A percentile compares a stretch with the other conserved stretches of the same genome.
Evolutionary conservation across 92 coral and sea anemone species (phyloP).

Genomic region (Heliopora coerulea): DNA sequence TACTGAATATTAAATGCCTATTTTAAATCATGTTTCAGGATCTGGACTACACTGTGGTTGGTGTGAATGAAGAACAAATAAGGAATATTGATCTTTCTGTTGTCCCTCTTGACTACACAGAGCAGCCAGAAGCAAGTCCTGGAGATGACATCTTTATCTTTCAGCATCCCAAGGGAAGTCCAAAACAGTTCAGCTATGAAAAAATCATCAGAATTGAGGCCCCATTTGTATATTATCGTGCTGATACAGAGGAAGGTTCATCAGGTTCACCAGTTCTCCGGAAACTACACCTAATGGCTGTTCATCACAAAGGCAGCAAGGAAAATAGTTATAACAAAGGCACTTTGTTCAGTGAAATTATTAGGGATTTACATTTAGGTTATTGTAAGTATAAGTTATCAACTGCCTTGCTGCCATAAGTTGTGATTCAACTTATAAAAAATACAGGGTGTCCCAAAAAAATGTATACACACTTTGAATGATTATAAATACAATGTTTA

Average conservation of each 20-base stretch:
- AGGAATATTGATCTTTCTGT: slow-evolving; percentile 49
- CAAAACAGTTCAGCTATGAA: slow-evolving; percentile 75
- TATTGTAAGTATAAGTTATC: slow-evolving; percentile 53
- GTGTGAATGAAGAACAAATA: slow-evolving; percentile 61
- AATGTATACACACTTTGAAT: no score
- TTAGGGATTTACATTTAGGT: slow-evolving; percentile 73
- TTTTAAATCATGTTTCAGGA: slow-evolving; percentile 50
- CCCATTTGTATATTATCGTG: slow-evolving; percentile 79
- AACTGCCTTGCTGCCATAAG: no score
- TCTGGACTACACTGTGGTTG: slow-evolving; percentile 85
- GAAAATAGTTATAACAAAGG: slow-evolving; percentile 80
- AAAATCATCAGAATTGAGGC: slow-evolving; percentile 52
- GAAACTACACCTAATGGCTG: slow-evolving; percentile 59
- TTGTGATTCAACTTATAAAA: no score
- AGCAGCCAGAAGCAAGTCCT: slow-evolving; percentile 56
- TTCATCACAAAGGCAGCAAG: slow-evolving; percentile 84
- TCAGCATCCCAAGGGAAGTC: slow-evolving; percentile 90
- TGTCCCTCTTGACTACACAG: slow-evolving; percentile 60
- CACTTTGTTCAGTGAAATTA: slow-evolving; percentile 76
- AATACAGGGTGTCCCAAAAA: no score
- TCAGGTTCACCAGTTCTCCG: slow-evolving; percentile 93
- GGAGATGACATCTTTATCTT: slow-evolving; percentile 72
- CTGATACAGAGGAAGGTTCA: slow-evolving; percentile 90
- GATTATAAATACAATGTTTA: no score
- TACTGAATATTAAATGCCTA: neutral